Base-by-base conservation (phyloP, 2,888 invertebrate genomes). In the Silvanus unidentatus region DNA sequence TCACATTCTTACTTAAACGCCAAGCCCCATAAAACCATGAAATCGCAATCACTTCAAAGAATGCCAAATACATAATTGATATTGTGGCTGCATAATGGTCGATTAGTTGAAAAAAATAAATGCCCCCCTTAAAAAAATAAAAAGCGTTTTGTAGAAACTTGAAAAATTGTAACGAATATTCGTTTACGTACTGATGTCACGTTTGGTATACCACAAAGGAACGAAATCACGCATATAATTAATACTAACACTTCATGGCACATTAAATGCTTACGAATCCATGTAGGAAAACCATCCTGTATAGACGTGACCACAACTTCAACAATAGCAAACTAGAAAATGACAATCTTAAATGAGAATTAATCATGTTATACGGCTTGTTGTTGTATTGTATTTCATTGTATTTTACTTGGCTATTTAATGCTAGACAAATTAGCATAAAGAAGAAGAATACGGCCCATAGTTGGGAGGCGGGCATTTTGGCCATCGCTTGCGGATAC, bases 221-320 rank as follows among this genome's bases (percentile, higher is more conserved):
- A 86, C 1, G 93, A 91, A 39, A 92, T 77, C 5, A 84, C 76
- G 64, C 93, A 94, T 30, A 94, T 85, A 42, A 87, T 76, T 30
- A 93, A 73, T 27, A 93, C 93, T 46, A 94, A 72, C 45, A 93
- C 75, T 71, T 94, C 94, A 64, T 93, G 92, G 63, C 88, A 88
- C 55, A 88, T 84, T 42, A 93, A 76, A 63, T 82, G 80, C 56
- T 79, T 85, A 62, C 86, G 86, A 47, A 94, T 89, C 84, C 88
- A 87, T 51, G 83, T 82, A 0, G 90, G 89, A 69, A 93, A 94
- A 16, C 92, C 92, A 66, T 95, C 95, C 74, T 93, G 91, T 59
- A 95, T 86, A 4, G 93, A 90, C 2, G 94, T 93, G 1, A 94
- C 89, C 2, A 95, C 90, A 4, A 94, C 94, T 75, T 95, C 94